These are phyloP conservation scores for Ornithoptera priamus DNA, from an alignment of 2,888 invertebrate species.

Conservation along the genomic window DNA sequence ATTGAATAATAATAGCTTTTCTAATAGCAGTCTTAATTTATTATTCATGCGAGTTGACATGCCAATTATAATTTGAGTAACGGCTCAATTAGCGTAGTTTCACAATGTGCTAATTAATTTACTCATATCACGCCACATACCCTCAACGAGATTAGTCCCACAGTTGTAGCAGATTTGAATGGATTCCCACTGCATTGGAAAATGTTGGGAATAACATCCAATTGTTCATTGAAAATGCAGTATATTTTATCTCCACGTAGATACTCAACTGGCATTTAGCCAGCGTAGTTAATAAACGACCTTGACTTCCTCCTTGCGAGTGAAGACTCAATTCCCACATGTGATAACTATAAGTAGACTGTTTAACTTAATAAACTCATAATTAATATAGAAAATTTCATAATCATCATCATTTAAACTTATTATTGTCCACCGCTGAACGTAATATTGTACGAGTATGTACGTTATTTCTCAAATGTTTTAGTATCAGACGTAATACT, in stretches of 20 bases:
- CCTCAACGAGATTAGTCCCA: background rate
- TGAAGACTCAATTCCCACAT: no score
- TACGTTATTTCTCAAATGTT: no score
- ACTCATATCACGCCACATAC: background rate
- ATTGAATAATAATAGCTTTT: background rate
- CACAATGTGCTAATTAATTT: conserved; percentile 1
- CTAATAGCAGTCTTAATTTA: background rate
- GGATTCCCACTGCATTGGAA: background rate
- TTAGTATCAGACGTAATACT: no score
- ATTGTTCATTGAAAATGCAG: background rate
- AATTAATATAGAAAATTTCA: no score
- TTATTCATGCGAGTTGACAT: background rate
- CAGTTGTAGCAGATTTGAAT: background rate
- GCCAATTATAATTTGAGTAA: conserved; percentile 3
- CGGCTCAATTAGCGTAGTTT: conserved; percentile 1
- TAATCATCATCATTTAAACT: no score
- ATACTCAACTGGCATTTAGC: no score
- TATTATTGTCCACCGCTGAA: no score
- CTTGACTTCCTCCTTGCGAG: no score
- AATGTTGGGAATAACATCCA: background rate
- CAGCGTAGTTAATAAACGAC: no score
- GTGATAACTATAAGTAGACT: no score
- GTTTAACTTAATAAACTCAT: no score
- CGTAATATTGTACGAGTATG: no score
- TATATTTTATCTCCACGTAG: background rate